Percentiles rank a stretch among this genome's conserved stretches.
Conservation (phyloP, 2,113 vertebrate species). For the Jaculus jaculus region DNA sequence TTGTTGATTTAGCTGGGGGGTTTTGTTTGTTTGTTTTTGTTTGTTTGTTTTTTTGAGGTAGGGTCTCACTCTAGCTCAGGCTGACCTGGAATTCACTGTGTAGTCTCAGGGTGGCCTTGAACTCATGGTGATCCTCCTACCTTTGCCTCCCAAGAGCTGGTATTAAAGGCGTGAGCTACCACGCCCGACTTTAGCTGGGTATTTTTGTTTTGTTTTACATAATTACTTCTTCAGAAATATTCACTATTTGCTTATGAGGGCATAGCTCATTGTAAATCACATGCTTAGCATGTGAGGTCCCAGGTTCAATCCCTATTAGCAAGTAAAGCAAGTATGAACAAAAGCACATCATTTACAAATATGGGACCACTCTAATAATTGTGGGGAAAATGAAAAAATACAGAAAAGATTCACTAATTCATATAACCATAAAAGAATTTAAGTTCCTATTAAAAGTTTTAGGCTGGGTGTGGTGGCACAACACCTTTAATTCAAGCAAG, state of each 20-base stretch:
- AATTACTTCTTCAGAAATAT: background rate
- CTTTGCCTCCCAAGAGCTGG: no score
- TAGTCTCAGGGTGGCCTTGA: no score
- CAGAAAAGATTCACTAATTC: background rate
- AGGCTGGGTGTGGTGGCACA: background rate
- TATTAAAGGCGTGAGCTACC: no score
- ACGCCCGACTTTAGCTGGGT: background rate
- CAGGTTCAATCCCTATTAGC: background rate
- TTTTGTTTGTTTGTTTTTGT: conserved; percentile 28
- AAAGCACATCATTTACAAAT: background rate
- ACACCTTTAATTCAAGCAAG: background rate
- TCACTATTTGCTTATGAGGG: background rate
- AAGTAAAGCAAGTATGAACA: background rate
- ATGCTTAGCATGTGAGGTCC: background rate
- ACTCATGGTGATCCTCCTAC: no score
- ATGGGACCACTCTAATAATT: background rate
- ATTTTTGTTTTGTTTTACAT: conserved; percentile 9
- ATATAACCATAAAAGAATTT: background rate
- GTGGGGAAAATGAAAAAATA: background rate
- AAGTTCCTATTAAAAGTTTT: background rate
- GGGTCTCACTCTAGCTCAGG: no score
- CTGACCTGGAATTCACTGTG: no score
- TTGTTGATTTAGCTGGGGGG: background rate
- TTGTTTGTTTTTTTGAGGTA: no score
- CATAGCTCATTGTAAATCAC: background rate